Conservation (phyloP, 2,113 vertebrate species). For the Planiliza haematocheilus region DNA sequence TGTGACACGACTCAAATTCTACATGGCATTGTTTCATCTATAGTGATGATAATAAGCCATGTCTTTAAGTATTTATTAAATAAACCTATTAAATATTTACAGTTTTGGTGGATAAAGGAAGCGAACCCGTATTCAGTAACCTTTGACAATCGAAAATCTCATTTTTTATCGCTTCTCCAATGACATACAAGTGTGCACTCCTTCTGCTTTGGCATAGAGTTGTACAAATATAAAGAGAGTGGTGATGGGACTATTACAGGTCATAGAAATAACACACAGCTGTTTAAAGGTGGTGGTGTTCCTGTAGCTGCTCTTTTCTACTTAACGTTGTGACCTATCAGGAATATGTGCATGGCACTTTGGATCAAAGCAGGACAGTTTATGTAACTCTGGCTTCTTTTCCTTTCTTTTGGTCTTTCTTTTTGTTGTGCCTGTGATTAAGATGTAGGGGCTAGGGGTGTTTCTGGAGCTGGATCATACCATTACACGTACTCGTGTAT, state of each 20-base stretch:
- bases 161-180: too few relatives aligned
- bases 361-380: constrained; percentile 53
- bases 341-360: constrained; percentile 64
- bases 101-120: not conserved
- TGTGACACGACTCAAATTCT: too few relatives aligned
- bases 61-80: constrained; percentile 1
- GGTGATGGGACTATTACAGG: not conserved
- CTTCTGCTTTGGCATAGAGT: too few relatives aligned
- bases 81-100: not conserved
- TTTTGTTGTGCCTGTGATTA: constrained; percentile 39
- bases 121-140: not conserved
- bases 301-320: constrained; percentile 70
- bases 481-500: not conserved
- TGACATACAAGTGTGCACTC: too few relatives aligned
- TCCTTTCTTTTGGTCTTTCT: constrained; percentile 5
- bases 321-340: constrained; percentile 49
- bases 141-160: not conserved
- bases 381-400: constrained; percentile 29
- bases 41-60: too few relatives aligned
- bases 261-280: constrained; percentile 18
- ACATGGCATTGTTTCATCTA: too few relatives aligned
- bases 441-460: constrained; percentile 18
- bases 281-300: constrained; percentile 39
- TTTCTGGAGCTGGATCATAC: constrained; percentile 13
- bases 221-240: too few relatives aligned